phyloP scores from a whole-genome alignment of 2,797 vertebrate genomes.

The Chelidonichthys spinosus region DNA sequence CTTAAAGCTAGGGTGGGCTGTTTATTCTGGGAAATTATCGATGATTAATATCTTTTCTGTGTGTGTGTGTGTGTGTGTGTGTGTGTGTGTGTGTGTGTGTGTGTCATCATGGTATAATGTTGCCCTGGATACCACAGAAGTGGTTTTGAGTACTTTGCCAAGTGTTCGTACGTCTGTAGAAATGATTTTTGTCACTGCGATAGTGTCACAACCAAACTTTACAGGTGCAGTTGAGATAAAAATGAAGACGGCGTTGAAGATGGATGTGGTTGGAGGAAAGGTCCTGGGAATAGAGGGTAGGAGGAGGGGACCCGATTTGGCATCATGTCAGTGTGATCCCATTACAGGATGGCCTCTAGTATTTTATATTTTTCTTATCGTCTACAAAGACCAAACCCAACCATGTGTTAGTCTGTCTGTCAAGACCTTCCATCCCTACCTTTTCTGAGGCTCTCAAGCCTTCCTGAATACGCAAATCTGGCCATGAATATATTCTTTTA shows the following conservation, averaged over 20 bases:
- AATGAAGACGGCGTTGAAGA: background rate
- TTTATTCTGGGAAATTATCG: background rate
- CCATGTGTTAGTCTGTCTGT: background rate
- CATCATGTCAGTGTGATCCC: background rate
- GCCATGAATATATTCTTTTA: background rate
- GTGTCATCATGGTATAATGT: too few relatives aligned
- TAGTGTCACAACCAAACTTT: too few relatives aligned
- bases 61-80: background rate
- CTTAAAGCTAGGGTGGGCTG: background rate
- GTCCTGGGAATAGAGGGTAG: background rate
- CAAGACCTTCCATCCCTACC: background rate
- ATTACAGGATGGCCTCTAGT: background rate
- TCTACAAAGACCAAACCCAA: background rate
- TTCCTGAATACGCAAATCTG: background rate
- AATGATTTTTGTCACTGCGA: too few relatives aligned
- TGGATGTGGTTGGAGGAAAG: background rate
- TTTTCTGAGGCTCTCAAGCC: background rate
- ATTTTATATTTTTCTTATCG: conserved; percentile 2
- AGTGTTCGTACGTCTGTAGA: too few relatives aligned
- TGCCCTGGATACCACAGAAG: too few relatives aligned
- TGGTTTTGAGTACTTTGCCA: too few relatives aligned
- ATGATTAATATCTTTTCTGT: background rate
- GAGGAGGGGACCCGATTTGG: too few relatives aligned
- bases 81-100: too few relatives aligned
- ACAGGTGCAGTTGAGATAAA: background rate